Evolutionary conservation across 2,113 vertebrate genomes (phyloP).

Genomic region (Bos indicus): DNA sequence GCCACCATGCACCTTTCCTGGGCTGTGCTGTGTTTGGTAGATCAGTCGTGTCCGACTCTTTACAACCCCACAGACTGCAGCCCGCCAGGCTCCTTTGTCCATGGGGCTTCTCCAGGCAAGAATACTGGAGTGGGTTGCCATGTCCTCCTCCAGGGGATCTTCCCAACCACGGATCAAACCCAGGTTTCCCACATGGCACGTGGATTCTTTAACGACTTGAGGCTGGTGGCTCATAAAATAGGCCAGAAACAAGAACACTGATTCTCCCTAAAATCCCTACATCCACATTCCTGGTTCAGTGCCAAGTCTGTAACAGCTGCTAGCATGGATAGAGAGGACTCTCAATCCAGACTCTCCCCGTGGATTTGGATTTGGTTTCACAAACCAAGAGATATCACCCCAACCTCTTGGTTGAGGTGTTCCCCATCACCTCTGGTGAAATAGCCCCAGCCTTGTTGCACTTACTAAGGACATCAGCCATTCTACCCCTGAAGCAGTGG

Average conservation of each 20-base stretch:
- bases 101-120: background rate
- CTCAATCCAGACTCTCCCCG: background rate
- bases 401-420: background rate
- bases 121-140: background rate
- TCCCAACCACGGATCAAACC: background rate
- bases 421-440: background rate
- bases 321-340: background rate
- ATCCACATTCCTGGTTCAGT: background rate
- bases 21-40: background rate
- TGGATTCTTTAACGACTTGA: background rate
- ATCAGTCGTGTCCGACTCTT: background rate
- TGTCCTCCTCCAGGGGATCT: background rate
- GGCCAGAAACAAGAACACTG: background rate
- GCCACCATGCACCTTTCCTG: background rate
- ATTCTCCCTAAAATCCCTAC: background rate
- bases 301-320: slow-evolving; percentile 13
- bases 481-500: background rate
- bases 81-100: background rate
- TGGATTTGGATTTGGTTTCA: background rate
- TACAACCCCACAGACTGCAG: background rate
- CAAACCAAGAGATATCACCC: background rate
- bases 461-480: background rate
- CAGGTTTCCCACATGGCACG: background rate
- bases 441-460: background rate
- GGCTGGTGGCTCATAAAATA: slow-evolving; percentile 38